Percentiles rank a stretch among this genome's conserved stretches.
phyloP scores from a whole-genome alignment of 2,113 vertebrate species.

The Cyanoderma ruficeps region DNA sequence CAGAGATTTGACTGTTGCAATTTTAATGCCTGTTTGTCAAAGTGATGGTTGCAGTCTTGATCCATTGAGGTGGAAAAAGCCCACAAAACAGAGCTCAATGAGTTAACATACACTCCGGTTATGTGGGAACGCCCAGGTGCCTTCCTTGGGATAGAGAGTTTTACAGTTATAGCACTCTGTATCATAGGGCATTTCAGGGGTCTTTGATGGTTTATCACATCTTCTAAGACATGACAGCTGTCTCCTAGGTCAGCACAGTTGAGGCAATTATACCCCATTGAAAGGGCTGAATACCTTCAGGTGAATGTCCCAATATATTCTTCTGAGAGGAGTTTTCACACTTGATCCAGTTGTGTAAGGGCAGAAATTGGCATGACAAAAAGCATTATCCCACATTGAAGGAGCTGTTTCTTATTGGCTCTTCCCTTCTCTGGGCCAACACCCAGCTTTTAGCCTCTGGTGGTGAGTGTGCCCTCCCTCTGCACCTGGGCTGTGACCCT shows the following conservation, averaged over 20 bases:
- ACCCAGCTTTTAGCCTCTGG: too few species aligned
- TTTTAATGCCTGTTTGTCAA: background rate
- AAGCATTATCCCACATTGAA: background rate
- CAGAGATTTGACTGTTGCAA: background rate
- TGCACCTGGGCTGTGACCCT: background rate
- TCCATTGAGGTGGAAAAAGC: background rate
- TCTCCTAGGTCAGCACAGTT: background rate
- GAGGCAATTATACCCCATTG: too few species aligned
- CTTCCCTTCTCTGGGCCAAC: background rate
- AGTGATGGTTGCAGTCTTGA: background rate
- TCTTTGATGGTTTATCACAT: background rate
- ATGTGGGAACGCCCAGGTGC: background rate
- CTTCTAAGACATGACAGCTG: background rate
- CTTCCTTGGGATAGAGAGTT: background rate
- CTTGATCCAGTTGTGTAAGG: background rate
- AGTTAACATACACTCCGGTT: background rate
- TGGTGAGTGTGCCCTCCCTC: background rate
- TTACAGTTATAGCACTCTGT: too few species aligned
- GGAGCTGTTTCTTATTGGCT: background rate
- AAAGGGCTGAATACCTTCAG: background rate
- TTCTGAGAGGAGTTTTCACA: background rate
- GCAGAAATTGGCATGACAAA: background rate
- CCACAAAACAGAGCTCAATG: background rate
- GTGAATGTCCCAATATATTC: background rate
- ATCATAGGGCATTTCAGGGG: background rate